phyloP scores from a whole-genome alignment of 2,113 vertebrate genomes.

The Polypterus bichir region DNA sequence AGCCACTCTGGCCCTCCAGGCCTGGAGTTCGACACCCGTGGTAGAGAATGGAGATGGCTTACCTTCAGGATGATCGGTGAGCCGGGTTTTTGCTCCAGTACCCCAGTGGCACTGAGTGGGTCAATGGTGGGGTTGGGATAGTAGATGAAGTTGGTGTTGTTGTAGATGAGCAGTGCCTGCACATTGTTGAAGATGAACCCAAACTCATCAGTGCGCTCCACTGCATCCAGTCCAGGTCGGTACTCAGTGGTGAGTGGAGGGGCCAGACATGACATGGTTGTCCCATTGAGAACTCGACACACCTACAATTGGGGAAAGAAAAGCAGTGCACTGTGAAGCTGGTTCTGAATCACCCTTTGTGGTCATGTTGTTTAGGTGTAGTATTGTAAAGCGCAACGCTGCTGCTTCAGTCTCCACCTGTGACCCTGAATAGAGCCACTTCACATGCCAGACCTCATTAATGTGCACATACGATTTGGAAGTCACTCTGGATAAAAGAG shows the following conservation, averaged over 20 bases:
- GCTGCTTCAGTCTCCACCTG: too few species aligned
- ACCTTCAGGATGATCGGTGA: conserved; percentile 97
- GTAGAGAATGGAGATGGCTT: conserved; percentile 6
- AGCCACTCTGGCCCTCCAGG: too few species aligned
- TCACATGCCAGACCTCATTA: too few species aligned
- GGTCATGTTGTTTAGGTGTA: too few species aligned
- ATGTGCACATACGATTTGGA: too few species aligned
- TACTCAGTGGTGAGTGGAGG: conserved; percentile 72
- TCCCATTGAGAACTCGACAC: conserved; percentile 75
- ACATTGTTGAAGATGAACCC: conserved; percentile 97
- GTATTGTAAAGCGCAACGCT: too few species aligned
- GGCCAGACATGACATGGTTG: conserved; percentile 73
- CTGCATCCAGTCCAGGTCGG: conserved; percentile 62
- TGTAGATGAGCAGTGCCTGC: conserved; percentile 81
- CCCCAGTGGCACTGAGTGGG: conserved; percentile 66
- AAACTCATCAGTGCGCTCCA: conserved; percentile 85
- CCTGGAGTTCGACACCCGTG: too few species aligned
- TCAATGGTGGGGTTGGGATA: conserved; percentile 93
- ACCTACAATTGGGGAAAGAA: conserved; percentile 43
- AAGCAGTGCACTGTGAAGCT: background rate
- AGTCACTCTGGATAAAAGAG: too few species aligned
- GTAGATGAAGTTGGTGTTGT: conserved; percentile 92
- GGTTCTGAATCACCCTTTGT: too few species aligned
- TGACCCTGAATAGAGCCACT: too few species aligned
- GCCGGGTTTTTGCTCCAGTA: conserved; percentile 90